These are phyloP conservation scores for Aphelocoma coerulescens DNA, from an alignment of 2,113 vertebrate species.

Conservation along the genomic window DNA sequence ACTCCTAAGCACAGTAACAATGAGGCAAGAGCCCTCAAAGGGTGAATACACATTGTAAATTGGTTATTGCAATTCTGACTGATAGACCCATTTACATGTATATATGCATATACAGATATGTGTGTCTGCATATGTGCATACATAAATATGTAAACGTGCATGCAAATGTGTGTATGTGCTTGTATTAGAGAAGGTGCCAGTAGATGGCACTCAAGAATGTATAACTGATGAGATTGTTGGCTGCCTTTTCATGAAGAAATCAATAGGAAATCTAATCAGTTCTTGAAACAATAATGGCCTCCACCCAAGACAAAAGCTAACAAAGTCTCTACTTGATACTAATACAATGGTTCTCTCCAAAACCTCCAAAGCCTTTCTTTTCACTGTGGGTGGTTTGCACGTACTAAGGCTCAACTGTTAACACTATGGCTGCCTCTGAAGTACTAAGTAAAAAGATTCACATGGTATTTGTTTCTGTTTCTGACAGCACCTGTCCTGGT, in stretches of 20 bases:
- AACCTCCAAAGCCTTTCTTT: not conserved
- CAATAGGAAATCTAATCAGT: not conserved
- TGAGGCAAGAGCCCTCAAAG: not conserved
- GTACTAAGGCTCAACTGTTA: not conserved
- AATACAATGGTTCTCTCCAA: not conserved
- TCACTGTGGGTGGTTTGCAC: not conserved
- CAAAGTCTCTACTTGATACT: not conserved
- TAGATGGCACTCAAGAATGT: conserved; percentile 51
- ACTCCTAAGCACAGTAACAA: not conserved
- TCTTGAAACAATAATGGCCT: not conserved
- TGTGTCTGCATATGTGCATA: not conserved
- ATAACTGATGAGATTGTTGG: not conserved
- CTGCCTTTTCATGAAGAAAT: conserved; percentile 3
- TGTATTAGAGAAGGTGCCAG: conserved; percentile 19
- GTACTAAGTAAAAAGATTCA: not conserved
- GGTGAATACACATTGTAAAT: not conserved
- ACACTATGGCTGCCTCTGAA: not conserved
- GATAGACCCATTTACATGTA: not conserved
- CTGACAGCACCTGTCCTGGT: not conserved
- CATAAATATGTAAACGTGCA: not conserved
- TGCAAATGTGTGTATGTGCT: not conserved
- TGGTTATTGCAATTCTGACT: not conserved
- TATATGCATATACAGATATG: not conserved
- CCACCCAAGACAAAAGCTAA: not conserved
- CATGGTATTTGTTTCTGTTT: not conserved